Conservation (phyloP, 2,888 invertebrate species). For the Sympetrum striolatum region DNA sequence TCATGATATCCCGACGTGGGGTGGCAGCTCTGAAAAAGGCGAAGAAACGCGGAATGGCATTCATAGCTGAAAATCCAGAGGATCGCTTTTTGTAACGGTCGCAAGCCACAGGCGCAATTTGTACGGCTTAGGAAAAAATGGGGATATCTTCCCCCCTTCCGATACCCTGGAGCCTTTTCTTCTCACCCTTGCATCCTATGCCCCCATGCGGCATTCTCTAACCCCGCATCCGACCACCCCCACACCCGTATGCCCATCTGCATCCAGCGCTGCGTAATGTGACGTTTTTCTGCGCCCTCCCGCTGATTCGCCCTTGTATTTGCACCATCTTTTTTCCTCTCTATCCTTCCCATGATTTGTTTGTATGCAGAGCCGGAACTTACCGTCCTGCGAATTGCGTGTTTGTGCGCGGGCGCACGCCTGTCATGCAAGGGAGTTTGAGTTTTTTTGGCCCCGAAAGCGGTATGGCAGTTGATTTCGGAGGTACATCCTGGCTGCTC, state of each 20-base stretch:
- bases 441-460: background rate
- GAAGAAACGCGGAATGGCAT: background rate
- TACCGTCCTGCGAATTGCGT: background rate
- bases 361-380: background rate
- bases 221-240: background rate
- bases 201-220: background rate
- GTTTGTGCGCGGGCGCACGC: background rate
- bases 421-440: background rate
- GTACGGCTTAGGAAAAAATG: background rate
- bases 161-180: background rate
- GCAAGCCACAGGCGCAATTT: background rate
- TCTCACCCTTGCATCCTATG: background rate
- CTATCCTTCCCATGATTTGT: background rate
- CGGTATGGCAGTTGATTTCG: background rate
- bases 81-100: background rate
- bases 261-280: background rate
- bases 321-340: background rate
- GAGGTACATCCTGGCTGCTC: background rate
- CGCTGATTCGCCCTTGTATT: background rate
- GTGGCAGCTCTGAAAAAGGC: background rate
- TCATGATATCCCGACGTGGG: background rate
- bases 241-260: background rate
- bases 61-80: background rate
- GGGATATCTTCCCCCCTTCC: background rate
- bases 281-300: background rate